Evolutionary conservation across 2,113 vertebrate species (phyloP).

Genomic region (Nerophis lumbriciformis): DNA sequence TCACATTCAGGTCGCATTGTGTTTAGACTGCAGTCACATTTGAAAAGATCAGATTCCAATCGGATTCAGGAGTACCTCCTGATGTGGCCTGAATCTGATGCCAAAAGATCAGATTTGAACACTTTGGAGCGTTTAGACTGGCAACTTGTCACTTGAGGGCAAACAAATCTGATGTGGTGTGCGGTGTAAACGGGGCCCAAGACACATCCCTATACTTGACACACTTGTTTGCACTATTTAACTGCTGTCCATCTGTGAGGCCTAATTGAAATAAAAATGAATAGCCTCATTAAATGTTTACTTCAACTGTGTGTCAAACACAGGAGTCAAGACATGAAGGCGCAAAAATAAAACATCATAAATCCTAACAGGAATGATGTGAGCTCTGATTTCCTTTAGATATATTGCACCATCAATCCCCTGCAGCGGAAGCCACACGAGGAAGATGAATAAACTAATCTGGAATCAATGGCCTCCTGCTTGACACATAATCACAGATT

Average conservation of each 20-base stretch:
- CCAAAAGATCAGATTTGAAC: too few relatives aligned
- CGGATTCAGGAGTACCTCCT: too few relatives aligned
- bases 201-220: background rate
- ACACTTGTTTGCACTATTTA: slow-evolving; percentile 5
- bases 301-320: slow-evolving; percentile 40
- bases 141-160: too few relatives aligned
- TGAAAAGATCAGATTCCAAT: too few relatives aligned
- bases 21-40: too few relatives aligned
- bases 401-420: slow-evolving; percentile 60
- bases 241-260: slow-evolving; percentile 16
- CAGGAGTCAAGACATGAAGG: slow-evolving; percentile 3
- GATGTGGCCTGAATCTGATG: too few relatives aligned
- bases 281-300: slow-evolving; percentile 25
- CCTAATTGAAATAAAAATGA: slow-evolving; percentile 36
- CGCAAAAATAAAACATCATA: slow-evolving; percentile 20
- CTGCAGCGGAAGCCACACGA: slow-evolving; percentile 31
- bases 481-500: slow-evolving; percentile 68
- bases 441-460: slow-evolving; percentile 66
- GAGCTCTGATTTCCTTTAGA: slow-evolving; percentile 40
- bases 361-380: background rate
- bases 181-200: too few relatives aligned
- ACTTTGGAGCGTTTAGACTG: too few relatives aligned
- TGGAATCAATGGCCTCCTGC: slow-evolving; percentile 60
- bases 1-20: too few relatives aligned
- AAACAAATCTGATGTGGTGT: too few relatives aligned